Evolutionary conservation across 2,888 invertebrate species (phyloP), one percentile per base, ranked within the genome.

Genomic region (Hedychridium roseum): DNA sequence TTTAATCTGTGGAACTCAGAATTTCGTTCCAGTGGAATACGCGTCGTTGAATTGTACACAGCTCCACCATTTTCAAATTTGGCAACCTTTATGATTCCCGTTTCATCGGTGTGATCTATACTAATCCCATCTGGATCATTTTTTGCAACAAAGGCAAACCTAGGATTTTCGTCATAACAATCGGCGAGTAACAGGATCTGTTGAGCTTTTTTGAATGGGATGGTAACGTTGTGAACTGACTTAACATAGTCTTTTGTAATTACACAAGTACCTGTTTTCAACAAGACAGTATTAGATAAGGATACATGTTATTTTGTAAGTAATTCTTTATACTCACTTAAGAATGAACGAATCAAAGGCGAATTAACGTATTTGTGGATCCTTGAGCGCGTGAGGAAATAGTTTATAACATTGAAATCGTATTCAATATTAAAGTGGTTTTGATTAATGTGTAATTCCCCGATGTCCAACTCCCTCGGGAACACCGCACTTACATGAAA

Each of bases 311-410:
- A 39, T 44, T 39, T 40, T 43, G 35, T 34, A 50, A 45, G 14
- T 42, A 31, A 17, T 38, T n/a, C n/a, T n/a, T 28, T 20, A 20
- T 36, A 60, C 70, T 64, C 47, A 76, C 77, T 73, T 50, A 74
- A 69, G 35, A 74, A 70, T 18, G 71, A 57, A 32, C 56, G 63
- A 17, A 71, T 44, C 17, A 76, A 34, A 18, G 61, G 43, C 57
- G 64, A 60, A 27, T 76, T 76, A 52, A 70, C 67, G 43, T 73
- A 76, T 32, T 71, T 70, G 34, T 77, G 77, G 20, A 75, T 55
- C 52, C 76, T 65, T 18, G 73, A 76, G 46, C 73, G 60, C 11
- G 61, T 56, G 20, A 78, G 58, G 20, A 77, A 58, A n/a, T 60
- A 54, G 49, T 76, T 67, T n/a, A 76, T 50, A 15, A 73, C 48